These are phyloP conservation scores for Thera britannica DNA, from an alignment of 2,888 invertebrate genomes.

Conservation along the genomic window DNA sequence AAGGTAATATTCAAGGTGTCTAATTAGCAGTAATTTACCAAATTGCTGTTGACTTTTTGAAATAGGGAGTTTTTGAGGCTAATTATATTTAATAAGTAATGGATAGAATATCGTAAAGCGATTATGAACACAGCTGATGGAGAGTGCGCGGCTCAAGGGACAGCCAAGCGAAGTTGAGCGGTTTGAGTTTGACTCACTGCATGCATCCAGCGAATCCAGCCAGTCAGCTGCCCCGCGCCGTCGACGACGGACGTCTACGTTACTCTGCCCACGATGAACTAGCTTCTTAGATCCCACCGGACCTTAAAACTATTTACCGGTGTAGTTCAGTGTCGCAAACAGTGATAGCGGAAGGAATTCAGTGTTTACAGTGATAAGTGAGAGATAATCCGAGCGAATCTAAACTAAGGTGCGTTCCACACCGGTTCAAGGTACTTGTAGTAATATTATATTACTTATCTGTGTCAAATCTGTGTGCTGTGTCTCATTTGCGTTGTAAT, in stretches of 20 bases:
- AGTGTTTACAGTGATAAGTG: constrained; percentile 52
- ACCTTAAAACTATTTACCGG: constrained; percentile 39
- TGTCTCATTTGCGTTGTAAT: constrained; percentile 36
- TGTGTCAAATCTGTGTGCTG: constrained; percentile 41
- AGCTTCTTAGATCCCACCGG: constrained; percentile 30
- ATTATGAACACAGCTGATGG: constrained; percentile 57
- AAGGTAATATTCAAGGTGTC: constrained; percentile 18
- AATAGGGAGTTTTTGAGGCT: constrained; percentile 15
- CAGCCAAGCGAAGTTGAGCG: constrained; percentile 41
- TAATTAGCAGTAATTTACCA: constrained; percentile 31
- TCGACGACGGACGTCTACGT: constrained; percentile 54
- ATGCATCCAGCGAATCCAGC: constrained; percentile 31
- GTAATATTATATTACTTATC: constrained; percentile 42
- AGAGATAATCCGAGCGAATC: constrained; percentile 34
- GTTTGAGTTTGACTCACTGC: constrained; percentile 42
- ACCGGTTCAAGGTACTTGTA: constrained; percentile 53
- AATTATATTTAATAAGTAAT: constrained; percentile 31
- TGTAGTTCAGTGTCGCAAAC: constrained; percentile 47
- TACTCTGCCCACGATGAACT: constrained; percentile 39
- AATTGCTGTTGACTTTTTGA: constrained; percentile 27
- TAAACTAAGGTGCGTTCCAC: constrained; percentile 40
- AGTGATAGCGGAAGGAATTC: constrained; percentile 45
- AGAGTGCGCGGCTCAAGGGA: constrained; percentile 44
- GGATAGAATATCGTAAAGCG: constrained; percentile 37
- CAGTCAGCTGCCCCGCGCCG: constrained; percentile 67